phyloP scores from a whole-genome alignment of 2,888 invertebrate genomes.

The Lepidocyrtoides sp. region DNA sequence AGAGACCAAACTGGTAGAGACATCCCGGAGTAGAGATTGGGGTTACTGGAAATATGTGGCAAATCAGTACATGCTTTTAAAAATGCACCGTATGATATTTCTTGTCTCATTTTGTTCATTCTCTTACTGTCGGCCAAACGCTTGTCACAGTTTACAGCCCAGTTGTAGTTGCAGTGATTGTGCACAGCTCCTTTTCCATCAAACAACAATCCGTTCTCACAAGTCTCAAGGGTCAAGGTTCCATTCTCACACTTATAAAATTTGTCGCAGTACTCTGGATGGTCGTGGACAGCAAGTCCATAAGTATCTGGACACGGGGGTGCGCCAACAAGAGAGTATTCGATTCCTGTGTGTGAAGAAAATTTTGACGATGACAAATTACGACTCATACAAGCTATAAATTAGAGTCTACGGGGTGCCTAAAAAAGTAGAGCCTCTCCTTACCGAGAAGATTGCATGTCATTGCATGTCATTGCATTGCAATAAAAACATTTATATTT shows the following conservation, averaged over 20 bases:
- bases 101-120: background rate
- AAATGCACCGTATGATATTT: background rate
- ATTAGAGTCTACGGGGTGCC: conserved; percentile 23
- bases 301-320: conserved; percentile 91
- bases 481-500: conserved; percentile 31
- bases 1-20: conserved; percentile 96
- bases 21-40: conserved; percentile 94
- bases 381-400: background rate
- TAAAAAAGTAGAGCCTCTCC: conserved; percentile 35
- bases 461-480: background rate
- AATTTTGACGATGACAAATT: background rate
- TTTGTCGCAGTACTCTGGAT: conserved; percentile 95
- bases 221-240: conserved; percentile 95
- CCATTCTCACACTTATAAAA: conserved; percentile 97
- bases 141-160: conserved; percentile 90
- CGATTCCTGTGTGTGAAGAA: conserved; percentile 56
- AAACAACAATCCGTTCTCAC: conserved; percentile 96
- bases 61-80: background rate
- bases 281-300: conserved; percentile 94
- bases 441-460: no score
- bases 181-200: conserved; percentile 96
- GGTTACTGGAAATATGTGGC: conserved; percentile 88
- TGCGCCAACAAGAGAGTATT: conserved; percentile 73
- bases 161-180: conserved; percentile 97
- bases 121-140: conserved; percentile 83